Conservation (phyloP, 2,888 invertebrate genomes). For the Dicyrtomina minuta region DNA sequence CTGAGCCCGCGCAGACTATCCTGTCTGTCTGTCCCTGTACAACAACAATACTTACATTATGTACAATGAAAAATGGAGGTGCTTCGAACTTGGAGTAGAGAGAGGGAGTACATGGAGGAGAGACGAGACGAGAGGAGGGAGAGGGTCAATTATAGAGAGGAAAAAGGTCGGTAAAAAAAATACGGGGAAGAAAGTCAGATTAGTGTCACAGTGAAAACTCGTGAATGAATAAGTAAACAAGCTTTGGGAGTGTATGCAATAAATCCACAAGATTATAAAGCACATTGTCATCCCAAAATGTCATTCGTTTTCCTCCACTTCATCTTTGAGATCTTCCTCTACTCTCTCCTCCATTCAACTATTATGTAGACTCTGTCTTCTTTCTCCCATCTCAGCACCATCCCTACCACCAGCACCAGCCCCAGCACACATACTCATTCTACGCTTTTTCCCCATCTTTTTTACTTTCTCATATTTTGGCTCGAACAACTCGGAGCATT, state of each 20-base stretch:
- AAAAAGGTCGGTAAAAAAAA: constrained; percentile 8
- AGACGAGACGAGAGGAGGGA: neutral
- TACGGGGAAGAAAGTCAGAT: constrained; percentile 14
- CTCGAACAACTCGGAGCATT: neutral
- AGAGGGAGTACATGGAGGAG: neutral
- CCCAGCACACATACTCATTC: neutral
- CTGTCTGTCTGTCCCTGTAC: too few relatives aligned
- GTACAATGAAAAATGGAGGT: neutral
- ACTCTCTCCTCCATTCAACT: neutral
- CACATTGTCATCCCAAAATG: constrained; percentile 23
- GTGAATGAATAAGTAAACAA: constrained; percentile 30
- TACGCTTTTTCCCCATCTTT: too few relatives aligned
- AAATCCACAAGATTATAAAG: constrained; percentile 20
- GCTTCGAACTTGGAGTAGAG: neutral
- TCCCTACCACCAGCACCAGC: neutral
- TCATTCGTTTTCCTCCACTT: constrained; percentile 9
- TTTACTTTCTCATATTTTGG: too few relatives aligned
- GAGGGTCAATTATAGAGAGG: constrained; percentile 17
- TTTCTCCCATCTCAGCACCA: neutral
- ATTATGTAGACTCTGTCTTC: neutral
- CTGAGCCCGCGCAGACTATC: too few relatives aligned
- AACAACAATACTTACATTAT: neutral
- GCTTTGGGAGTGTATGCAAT: constrained; percentile 16
- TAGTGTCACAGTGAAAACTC: constrained; percentile 14
- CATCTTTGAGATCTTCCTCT: neutral